Evolutionary conservation across 2,113 vertebrate species (phyloP).

Genomic region (Trichechus manatus): DNA sequence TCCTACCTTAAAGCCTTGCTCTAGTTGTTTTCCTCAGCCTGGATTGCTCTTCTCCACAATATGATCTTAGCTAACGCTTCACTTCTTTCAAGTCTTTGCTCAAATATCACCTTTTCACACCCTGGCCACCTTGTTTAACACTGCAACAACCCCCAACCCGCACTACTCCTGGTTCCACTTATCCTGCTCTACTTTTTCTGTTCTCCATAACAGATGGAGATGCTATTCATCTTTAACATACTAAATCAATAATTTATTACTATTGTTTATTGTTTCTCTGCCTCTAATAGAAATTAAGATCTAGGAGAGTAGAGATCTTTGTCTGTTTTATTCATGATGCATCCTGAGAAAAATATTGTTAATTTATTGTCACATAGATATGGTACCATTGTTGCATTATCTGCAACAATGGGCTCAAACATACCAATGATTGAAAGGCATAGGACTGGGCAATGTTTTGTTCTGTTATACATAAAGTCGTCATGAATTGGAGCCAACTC

Average conservation of each 20-base stretch:
- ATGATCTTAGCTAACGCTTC: not conserved
- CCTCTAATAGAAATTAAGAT: constrained; percentile 9
- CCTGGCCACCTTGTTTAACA: not conserved
- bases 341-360: not conserved
- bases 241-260: not conserved
- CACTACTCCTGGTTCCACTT: not conserved
- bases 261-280: not conserved
- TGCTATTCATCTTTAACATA: not conserved
- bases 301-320: not conserved
- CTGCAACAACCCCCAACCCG: rapidly evolving
- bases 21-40: not conserved
- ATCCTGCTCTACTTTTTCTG: not conserved
- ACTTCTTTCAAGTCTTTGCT: not conserved
- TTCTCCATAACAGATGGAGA: not conserved
- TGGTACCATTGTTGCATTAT: too few species aligned
- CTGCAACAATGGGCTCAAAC: too few species aligned
- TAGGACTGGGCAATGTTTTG: not conserved
- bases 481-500: not conserved
- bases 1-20: not conserved
- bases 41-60: not conserved
- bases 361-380: not conserved
- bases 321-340: not conserved
- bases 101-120: not conserved
- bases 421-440: too few species aligned
- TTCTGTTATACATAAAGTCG: not conserved